Evolutionary conservation across 2,113 vertebrate genomes (phyloP), one percentile per base, ranked within the genome.

Genomic region (Labeo catla): DNA sequence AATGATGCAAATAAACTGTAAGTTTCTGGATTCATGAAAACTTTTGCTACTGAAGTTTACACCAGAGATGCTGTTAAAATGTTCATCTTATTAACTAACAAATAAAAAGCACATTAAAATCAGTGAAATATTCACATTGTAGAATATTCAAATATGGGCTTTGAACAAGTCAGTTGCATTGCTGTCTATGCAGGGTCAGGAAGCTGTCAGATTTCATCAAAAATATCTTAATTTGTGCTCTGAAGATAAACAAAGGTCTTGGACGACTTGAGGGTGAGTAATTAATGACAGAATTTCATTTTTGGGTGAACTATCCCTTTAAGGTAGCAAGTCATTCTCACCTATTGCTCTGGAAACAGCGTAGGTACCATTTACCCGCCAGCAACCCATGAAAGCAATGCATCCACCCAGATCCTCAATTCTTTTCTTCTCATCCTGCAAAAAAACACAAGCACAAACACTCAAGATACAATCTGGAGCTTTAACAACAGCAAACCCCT

Each of bases 301-400:
- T 63, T 63, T 63, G n/a, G 11, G 39, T 39, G 39, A 39, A 39
- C 39, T 39, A 39, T 39, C 39, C 39, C 39, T 39, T 39, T 39
- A 39, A 63, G 68, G 9, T 43, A n/a, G 15, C n/a, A 15, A 54
- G 9, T 57, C 61, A 85, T 96, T 96, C 39, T 39, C 86, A 99
- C 98, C 98, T 2, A 99, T 98, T 16, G 98, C 98, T 91, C 98
- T 96, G 89, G 98, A 99, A 57, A 99, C 98, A 1, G 97, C 97
- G 47, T 99, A 95, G n/a, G 97, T 98, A 12, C 98, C 97, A n/a
- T 99, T 99, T 85, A 99, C 98, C 12, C 98, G 81, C 98, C 98
- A 99, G 92, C 97, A 99, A 74, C 98, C 98, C 95, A 97, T 96
- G 87, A 96, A 96, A 5, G 96, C 96, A 28, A 99, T 94, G 13